These are phyloP conservation scores for Ennomos erosarius DNA, from an alignment of 2,888 invertebrate species.

Conservation along the genomic window DNA sequence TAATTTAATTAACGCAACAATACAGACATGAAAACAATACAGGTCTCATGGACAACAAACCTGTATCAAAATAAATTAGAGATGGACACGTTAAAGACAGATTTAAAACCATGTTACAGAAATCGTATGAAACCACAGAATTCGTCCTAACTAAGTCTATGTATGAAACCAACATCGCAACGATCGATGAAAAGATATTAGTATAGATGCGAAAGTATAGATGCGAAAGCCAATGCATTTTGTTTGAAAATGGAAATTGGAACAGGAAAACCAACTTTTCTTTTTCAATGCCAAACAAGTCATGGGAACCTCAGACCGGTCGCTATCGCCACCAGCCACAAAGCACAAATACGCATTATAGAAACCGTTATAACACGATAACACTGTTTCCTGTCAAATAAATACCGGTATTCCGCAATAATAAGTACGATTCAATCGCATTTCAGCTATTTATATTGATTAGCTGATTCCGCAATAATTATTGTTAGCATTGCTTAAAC, in stretches of 20 bases:
- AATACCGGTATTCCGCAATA: constrained; percentile 45
- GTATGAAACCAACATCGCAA: too few species aligned
- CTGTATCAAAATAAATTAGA: constrained; percentile 8
- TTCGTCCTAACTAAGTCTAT: too few species aligned
- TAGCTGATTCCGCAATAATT: constrained; percentile 41
- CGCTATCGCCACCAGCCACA: constrained; percentile 16
- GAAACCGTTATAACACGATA: constrained; percentile 42
- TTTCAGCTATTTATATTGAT: constrained; percentile 45
- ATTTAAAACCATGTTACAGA: neutral
- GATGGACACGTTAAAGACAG: constrained; percentile 3
- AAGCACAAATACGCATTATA: constrained; percentile 33
- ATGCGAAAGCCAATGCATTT: neutral
- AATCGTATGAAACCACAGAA: too few species aligned
- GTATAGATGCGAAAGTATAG: too few species aligned
- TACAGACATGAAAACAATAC: constrained; percentile 11
- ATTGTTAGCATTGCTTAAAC: constrained; percentile 38
- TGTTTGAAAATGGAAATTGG: constrained; percentile 19
- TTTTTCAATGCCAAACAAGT: constrained; percentile 25
- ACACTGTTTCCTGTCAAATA: constrained; percentile 53
- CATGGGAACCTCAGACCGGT: constrained; percentile 19
- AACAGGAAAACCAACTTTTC: constrained; percentile 29
- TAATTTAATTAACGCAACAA: constrained; percentile 25
- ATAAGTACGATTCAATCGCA: constrained; percentile 36
- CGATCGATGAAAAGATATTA: too few species aligned
- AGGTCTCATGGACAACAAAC: neutral